phyloP scores from a whole-genome alignment of 2,888 invertebrate species.

The Mesoligia furuncula region DNA sequence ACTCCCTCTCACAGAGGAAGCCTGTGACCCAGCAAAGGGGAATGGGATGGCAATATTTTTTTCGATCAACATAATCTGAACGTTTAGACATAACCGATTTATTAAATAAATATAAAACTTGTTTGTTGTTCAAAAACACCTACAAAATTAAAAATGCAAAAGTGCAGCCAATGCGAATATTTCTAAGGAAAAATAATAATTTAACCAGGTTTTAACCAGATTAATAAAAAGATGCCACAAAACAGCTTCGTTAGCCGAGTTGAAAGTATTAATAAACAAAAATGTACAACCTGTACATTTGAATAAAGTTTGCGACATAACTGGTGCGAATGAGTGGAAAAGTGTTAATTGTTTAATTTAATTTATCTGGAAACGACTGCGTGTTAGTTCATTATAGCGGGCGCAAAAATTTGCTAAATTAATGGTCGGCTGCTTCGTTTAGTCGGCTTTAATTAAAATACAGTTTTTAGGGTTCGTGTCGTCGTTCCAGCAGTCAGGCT shows the following conservation, averaged over 20 bases:
- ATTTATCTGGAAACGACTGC: slow-evolving; percentile 25
- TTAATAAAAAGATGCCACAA: slow-evolving; percentile 21
- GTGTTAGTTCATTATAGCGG: slow-evolving; percentile 33
- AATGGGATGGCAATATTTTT: background rate
- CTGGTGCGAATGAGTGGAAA: slow-evolving; percentile 44
- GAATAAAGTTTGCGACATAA: slow-evolving; percentile 53
- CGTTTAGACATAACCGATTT: no score
- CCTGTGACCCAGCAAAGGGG: no score
- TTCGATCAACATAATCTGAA: background rate
- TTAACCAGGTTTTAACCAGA: background rate
- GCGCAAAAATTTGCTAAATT: background rate
- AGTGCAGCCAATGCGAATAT: background rate
- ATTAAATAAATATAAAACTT: no score
- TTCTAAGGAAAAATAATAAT: background rate
- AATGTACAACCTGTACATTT: slow-evolving; percentile 32
- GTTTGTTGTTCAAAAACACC: background rate
- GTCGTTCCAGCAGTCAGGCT: background rate
- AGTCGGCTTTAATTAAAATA: background rate
- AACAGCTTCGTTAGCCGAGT: slow-evolving; percentile 34
- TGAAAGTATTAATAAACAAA: slow-evolving; percentile 32
- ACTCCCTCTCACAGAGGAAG: no score
- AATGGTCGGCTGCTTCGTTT: background rate
- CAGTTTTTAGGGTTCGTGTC: background rate
- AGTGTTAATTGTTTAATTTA: slow-evolving; percentile 44
- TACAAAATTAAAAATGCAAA: background rate